Evolutionary conservation across 2,113 vertebrate genomes (phyloP).

Genomic region (Machaerirhynchus nigripectus): DNA sequence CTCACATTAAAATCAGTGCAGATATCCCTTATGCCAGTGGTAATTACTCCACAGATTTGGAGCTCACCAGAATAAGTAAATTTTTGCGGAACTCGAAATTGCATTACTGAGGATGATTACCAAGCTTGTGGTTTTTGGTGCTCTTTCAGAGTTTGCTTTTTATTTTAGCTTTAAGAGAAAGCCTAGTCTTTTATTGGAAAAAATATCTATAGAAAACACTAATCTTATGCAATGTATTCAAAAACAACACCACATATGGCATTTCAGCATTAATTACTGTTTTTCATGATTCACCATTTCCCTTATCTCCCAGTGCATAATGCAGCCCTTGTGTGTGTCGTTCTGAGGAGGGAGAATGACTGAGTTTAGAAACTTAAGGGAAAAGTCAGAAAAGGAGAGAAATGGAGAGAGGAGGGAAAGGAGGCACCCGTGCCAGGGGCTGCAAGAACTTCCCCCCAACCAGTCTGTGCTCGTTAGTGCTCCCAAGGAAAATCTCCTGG

Average conservation of each 20-base stretch:
- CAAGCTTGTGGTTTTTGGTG: constrained; percentile 19
- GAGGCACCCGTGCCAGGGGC: accelerated
- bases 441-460: background rate
- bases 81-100: constrained; percentile 52
- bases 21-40: background rate
- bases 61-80: constrained; percentile 11
- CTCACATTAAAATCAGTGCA: constrained; percentile 14
- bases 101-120: constrained; percentile 18
- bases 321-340: background rate
- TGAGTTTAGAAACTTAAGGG: background rate
- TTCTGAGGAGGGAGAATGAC: background rate
- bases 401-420: background rate
- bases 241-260: constrained; percentile 10
- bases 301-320: constrained; percentile 31
- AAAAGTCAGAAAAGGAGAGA: background rate
- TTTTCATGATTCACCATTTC: constrained; percentile 59
- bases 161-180: constrained; percentile 51
- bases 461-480: accelerated
- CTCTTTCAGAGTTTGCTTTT: constrained; percentile 1
- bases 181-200: constrained; percentile 27
- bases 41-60: constrained; percentile 22
- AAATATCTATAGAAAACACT: constrained; percentile 47
- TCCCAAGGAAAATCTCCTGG: background rate
- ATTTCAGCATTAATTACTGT: constrained; percentile 65
- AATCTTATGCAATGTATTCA: constrained; percentile 49